These are phyloP conservation scores for Hydropsyche betteni DNA, from an alignment of 2,888 invertebrate species.

Conservation along the genomic window DNA sequence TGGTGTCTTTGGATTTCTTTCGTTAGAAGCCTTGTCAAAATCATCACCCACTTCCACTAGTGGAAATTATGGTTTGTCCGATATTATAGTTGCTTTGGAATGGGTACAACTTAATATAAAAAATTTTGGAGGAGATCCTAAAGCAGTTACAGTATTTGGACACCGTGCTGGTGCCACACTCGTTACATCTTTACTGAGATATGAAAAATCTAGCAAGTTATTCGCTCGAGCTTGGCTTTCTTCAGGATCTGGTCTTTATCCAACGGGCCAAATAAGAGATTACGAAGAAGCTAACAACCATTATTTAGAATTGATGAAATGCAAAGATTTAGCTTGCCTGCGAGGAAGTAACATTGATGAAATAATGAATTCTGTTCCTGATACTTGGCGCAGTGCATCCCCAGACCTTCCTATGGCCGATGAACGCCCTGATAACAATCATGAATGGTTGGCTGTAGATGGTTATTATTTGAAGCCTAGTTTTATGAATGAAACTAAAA, in stretches of 20 bases:
- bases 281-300: conserved; percentile 70
- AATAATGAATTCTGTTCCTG: conserved; percentile 75
- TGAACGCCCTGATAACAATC: conserved; percentile 68
- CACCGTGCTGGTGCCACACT: conserved; percentile 87
- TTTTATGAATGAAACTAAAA: conserved; percentile 65
- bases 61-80: conserved; percentile 87
- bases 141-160: conserved; percentile 82
- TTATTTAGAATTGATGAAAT: conserved; percentile 68
- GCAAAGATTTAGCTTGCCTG: conserved; percentile 69
- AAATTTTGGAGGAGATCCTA: conserved; percentile 84
- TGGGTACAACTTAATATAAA: conserved; percentile 86
- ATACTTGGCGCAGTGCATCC: conserved; percentile 74
- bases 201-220: conserved; percentile 69
- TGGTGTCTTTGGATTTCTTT: conserved; percentile 82
- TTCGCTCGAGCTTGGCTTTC: conserved; percentile 84
- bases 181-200: conserved; percentile 76
- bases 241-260: conserved; percentile 78
- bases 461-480: conserved; percentile 74
- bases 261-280: conserved; percentile 69
- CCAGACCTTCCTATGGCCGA: conserved; percentile 64
- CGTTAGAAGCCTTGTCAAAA: conserved; percentile 75
- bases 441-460: conserved; percentile 82
- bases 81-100: conserved; percentile 77
- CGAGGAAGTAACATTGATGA: conserved; percentile 65
- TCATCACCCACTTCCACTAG: conserved; percentile 77